Conservation (phyloP, 2,113 vertebrate genomes). For the Forbesichthys agassizii region DNA sequence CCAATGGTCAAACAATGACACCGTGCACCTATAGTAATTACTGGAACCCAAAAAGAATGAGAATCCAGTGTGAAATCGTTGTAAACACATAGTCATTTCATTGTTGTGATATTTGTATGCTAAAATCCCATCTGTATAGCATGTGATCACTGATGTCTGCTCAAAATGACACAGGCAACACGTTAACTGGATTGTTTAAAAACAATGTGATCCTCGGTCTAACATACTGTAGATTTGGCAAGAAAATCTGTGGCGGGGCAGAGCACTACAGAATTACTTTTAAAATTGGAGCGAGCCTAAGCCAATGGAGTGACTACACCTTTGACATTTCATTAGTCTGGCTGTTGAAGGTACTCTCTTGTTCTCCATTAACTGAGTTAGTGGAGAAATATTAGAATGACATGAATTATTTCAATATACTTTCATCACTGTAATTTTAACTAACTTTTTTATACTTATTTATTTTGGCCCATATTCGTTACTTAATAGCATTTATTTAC, state of each 20-base stretch:
- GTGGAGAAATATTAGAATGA: not conserved
- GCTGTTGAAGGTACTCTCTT: no score
- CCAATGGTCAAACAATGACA: no score
- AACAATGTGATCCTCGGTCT: not conserved
- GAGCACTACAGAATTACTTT: not conserved
- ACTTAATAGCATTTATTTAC: no score
- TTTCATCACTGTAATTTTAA: no score
- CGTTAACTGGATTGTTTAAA: not conserved
- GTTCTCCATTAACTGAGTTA: not conserved
- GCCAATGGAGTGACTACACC: no score
- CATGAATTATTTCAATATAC: no score
- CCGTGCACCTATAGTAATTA: no score
- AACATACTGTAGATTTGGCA: not conserved
- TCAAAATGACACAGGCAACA: not conserved
- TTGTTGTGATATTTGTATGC: conserved; percentile 10
- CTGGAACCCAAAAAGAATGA: no score
- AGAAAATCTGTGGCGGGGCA: not conserved
- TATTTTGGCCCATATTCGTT: no score
- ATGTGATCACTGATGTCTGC: conserved; percentile 17
- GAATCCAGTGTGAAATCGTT: not conserved
- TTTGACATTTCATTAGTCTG: no score
- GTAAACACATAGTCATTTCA: not conserved
- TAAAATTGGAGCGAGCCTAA: not conserved
- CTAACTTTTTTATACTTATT: no score
- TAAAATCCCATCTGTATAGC: conserved; percentile 16